Percentiles rank a stretch among this genome's conserved stretches.
Conservation (phyloP, 2,888 invertebrate species). For the Polymixis lichenea region DNA sequence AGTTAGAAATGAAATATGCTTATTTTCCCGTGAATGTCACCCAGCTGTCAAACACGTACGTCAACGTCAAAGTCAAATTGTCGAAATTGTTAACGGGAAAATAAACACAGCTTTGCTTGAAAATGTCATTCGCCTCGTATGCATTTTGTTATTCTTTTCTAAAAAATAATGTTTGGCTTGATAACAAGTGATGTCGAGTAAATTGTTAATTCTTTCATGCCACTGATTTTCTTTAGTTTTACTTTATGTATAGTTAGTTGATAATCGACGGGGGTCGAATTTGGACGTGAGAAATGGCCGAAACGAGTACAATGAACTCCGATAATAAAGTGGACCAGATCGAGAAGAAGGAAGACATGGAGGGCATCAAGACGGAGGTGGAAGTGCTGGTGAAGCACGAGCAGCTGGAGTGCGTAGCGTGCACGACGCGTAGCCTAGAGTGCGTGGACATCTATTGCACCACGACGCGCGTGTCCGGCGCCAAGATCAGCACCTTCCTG, state of each 20-base stretch:
- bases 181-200: conserved; percentile 48
- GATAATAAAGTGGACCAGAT: conserved; percentile 71
- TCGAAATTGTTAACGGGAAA: conserved; percentile 57
- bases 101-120: conserved; percentile 54
- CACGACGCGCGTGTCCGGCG: conserved; percentile 75
- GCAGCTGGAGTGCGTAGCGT: conserved; percentile 81
- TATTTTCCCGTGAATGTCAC: conserved; percentile 12
- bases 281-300: conserved; percentile 76
- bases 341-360: conserved; percentile 70
- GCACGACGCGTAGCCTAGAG: conserved; percentile 75
- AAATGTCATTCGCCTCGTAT: conserved; percentile 67
- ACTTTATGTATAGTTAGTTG: conserved; percentile 20
- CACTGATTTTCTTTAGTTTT: conserved; percentile 26
- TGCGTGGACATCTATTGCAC: conserved; percentile 74
- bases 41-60: conserved; percentile 19
- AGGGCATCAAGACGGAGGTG: conserved; percentile 76
- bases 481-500: conserved; percentile 77
- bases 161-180: conserved; percentile 51
- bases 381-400: conserved; percentile 81
- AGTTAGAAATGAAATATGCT: neutral
- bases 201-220: conserved; percentile 18
- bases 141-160: conserved; percentile 65
- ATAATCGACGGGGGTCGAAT: conserved; percentile 33
- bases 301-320: conserved; percentile 79
- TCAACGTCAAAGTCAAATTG: conserved; percentile 35